Evolutionary conservation across 2,113 vertebrate species (phyloP).

Genomic region (Jaculus jaculus): DNA sequence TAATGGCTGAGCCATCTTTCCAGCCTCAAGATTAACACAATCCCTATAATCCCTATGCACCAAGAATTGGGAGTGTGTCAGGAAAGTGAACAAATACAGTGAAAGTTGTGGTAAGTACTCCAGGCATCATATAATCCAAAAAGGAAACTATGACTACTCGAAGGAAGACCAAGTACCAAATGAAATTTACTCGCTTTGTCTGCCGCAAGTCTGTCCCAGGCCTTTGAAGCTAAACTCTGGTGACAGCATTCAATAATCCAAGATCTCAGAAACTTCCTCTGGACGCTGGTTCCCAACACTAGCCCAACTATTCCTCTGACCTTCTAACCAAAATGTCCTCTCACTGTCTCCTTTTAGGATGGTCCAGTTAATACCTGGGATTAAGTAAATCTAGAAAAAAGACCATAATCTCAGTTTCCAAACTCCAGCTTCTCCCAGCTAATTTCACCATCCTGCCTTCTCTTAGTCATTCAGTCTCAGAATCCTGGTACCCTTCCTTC

Average conservation of each 20-base stretch:
- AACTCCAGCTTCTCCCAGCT: background rate
- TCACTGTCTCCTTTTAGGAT: background rate
- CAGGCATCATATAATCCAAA: background rate
- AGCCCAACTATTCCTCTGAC: background rate
- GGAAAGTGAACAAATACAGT: background rate
- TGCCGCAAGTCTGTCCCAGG: background rate
- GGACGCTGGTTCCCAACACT: background rate
- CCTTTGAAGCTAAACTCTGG: background rate
- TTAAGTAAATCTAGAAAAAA: background rate
- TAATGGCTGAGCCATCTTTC: no score
- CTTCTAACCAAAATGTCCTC: background rate
- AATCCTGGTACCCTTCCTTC: background rate
- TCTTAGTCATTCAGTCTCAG: background rate
- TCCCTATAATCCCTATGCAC: background rate
- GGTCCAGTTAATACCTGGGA: background rate
- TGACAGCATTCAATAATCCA: background rate
- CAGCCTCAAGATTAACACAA: background rate
- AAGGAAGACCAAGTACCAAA: background rate
- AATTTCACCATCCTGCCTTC: background rate
- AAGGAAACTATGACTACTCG: background rate
- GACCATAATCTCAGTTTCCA: no score
- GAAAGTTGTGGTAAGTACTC: background rate
- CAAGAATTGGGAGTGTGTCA: background rate
- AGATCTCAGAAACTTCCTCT: background rate
- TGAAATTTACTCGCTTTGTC: background rate